Percentiles rank a stretch among this genome's conserved stretches.
These are phyloP conservation scores for Acanthoscelides obtectus DNA, from an alignment of 2,888 invertebrate genomes.

Conservation along the genomic window DNA sequence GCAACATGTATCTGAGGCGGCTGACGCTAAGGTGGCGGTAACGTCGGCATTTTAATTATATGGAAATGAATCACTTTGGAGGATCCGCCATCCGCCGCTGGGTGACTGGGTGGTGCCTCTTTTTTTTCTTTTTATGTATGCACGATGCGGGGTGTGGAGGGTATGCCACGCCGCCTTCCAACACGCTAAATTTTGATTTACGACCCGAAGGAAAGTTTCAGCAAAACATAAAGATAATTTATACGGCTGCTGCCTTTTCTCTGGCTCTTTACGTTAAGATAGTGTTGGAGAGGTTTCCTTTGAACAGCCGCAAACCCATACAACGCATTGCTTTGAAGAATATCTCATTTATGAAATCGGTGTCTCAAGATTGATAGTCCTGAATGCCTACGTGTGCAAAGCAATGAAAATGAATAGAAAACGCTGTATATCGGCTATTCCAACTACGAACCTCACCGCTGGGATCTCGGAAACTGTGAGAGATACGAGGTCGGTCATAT, in stretches of 20 bases:
- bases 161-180: neutral
- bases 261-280: neutral
- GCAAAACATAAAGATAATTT: constrained; percentile 26
- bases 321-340: constrained; percentile 7
- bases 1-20: constrained; percentile 18
- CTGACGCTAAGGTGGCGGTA: no score
- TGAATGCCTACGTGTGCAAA: no score
- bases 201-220: constrained; percentile 19
- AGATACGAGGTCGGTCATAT: no score
- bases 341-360: neutral
- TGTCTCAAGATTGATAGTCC: no score
- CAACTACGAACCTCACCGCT: no score
- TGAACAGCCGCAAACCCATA: neutral
- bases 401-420: no score
- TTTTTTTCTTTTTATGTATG: neutral
- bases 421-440: no score
- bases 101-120: constrained; percentile 13
- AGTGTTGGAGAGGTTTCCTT: neutral
- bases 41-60: constrained; percentile 31
- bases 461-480: no score
- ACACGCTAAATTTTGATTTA: constrained; percentile 28
- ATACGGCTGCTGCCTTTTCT: constrained; percentile 7
- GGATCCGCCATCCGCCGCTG: constrained; percentile 6
- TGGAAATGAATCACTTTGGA: constrained; percentile 35
- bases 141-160: neutral